These are phyloP conservation scores for Cyanocitta stelleri DNA, from an alignment of 2,113 vertebrate species.

Conservation along the genomic window DNA sequence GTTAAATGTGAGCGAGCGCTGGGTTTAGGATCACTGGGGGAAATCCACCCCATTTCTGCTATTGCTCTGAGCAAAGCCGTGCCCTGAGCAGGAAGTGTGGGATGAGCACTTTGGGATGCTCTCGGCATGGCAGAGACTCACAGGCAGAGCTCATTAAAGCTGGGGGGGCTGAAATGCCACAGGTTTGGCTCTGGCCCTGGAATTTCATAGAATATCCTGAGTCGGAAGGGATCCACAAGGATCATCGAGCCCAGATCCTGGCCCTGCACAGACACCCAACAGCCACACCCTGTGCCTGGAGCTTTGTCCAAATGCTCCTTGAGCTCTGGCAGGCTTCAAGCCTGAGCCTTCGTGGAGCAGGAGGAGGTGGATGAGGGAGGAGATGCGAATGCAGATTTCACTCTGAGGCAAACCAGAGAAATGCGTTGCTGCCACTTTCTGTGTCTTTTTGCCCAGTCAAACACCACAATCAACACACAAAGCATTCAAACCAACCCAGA, in stretches of 20 bases:
- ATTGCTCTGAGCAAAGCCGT: neutral
- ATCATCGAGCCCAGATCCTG: neutral
- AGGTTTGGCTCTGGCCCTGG: neutral
- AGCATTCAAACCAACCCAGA: neutral
- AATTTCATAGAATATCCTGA: neutral
- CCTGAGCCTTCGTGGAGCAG: neutral
- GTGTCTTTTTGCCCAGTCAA: neutral
- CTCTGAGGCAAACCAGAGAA: neutral
- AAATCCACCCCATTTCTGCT: neutral
- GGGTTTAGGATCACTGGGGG: neutral
- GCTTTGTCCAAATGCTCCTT: fast-evolving
- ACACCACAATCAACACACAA: neutral
- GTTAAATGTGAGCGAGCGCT: fast-evolving
- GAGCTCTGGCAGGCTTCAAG: neutral
- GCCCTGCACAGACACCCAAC: neutral
- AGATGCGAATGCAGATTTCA: neutral
- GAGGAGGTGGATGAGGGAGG: neutral
- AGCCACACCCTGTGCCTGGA: neutral
- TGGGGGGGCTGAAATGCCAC: fast-evolving
- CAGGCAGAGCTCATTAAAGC: neutral
- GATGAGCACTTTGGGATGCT: neutral
- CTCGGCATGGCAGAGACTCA: fast-evolving
- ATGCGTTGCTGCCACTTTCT: neutral
- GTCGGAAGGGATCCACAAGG: neutral
- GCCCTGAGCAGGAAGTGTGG: neutral